Percentiles rank a stretch among this genome's conserved stretches.
phyloP scores from a whole-genome alignment of 2,797 vertebrate species.

The Muraenolepis orangiensis region DNA sequence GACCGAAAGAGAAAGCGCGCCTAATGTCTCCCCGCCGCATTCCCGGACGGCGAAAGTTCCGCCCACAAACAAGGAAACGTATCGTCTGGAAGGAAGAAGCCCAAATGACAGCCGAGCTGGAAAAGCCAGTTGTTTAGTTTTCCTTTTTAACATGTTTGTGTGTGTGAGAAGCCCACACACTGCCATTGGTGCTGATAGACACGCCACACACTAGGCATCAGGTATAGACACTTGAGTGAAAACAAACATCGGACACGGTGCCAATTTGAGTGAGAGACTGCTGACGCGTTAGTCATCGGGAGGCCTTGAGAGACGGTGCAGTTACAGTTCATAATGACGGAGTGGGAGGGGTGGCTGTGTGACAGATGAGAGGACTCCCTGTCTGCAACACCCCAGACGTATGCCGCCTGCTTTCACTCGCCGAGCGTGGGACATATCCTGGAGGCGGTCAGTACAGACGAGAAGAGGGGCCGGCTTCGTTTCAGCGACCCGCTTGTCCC shows the following conservation, averaged over 20 bases:
- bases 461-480: slow-evolving; percentile 16
- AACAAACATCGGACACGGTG: background rate
- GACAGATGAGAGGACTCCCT: slow-evolving; percentile 37
- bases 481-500: slow-evolving; percentile 1
- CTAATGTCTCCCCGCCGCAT: slow-evolving; percentile 6
- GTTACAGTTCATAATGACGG: background rate
- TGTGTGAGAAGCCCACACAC: background rate
- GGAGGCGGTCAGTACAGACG: background rate
- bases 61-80: background rate
- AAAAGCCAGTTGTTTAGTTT: background rate
- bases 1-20: background rate
- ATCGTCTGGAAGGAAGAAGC: background rate
- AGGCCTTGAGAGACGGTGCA: background rate
- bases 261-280: background rate
- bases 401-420: slow-evolving; percentile 31
- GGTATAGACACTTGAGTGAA: background rate
- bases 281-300: background rate
- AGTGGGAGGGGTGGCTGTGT: background rate
- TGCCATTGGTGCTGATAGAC: background rate
- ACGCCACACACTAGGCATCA: background rate
- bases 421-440: slow-evolving; percentile 23
- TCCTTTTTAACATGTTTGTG: background rate
- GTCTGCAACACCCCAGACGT: slow-evolving; percentile 25
- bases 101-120: background rate
- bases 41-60: slow-evolving; percentile 3